A percentile compares a stretch with the other conserved stretches of the same genome.
Evolutionary conservation across 1,140 invertebrate species (phyloP).

Genomic region (Anadara kagoshimensis): DNA sequence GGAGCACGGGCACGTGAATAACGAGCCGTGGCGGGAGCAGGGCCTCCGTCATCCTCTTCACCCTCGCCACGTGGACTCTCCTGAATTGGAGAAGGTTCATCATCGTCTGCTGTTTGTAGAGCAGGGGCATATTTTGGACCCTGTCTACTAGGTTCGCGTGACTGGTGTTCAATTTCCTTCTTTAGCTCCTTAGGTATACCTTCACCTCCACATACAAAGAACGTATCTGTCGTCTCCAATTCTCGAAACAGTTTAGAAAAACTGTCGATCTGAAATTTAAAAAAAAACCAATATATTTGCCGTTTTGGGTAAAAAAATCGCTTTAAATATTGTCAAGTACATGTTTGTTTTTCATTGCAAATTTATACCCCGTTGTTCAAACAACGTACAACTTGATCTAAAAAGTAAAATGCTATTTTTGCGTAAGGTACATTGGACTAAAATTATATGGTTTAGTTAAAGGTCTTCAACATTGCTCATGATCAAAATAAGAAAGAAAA

Average conservation of each 20-base stretch:
- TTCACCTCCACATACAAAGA: slow-evolving; percentile 21
- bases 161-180: background rate
- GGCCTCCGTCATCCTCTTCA: no score
- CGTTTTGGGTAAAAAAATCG: background rate
- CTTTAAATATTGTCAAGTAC: no score
- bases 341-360: no score
- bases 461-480: no score
- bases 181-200: slow-evolving; percentile 20
- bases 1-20: no score
- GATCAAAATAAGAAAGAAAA: no score
- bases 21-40: no score
- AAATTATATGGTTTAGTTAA: no score
- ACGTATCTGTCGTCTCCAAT: slow-evolving; percentile 7
- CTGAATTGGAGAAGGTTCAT: background rate
- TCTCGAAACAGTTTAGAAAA: slow-evolving; percentile 22
- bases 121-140: background rate
- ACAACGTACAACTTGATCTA: no score
- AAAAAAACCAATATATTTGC: background rate
- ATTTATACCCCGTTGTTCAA: no score
- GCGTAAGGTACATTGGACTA: no score
- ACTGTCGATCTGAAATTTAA: slow-evolving; percentile 19
- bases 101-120: slow-evolving; percentile 1
- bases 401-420: no score
- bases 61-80: slow-evolving; percentile 3
- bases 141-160: background rate